A percentile compares a stretch with the other conserved stretches of the same genome.
These are phyloP conservation scores for Galaxea fascicularis DNA, from an alignment of 92 coral and sea anemone species.

Conservation along the genomic window DNA sequence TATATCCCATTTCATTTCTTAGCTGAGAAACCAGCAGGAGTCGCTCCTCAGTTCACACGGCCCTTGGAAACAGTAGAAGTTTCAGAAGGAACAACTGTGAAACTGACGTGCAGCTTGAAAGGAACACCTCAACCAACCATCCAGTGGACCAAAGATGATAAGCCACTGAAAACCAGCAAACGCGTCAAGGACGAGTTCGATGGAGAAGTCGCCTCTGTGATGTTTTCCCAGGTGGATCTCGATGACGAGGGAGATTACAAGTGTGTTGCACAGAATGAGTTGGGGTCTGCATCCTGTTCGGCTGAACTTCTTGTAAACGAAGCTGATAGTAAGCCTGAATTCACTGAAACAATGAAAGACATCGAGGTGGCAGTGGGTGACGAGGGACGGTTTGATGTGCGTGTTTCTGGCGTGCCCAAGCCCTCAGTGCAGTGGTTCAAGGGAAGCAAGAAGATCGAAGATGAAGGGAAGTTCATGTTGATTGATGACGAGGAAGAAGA, in stretches of 20 bases:
- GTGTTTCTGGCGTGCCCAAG: conserved; percentile 75
- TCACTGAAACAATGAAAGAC: conserved; percentile 70
- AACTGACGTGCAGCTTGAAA: conserved; percentile 63
- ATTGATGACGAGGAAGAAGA: conserved; percentile 72
- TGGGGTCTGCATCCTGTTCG: conserved; percentile 69
- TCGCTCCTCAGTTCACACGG: conserved; percentile 60
- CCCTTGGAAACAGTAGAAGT: conserved; percentile 67
- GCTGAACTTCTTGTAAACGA: conserved; percentile 82
- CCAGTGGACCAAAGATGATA: conserved; percentile 84
- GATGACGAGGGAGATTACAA: conserved; percentile 84
- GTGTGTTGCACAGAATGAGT: conserved; percentile 69
- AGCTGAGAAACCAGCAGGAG: conserved; percentile 73
- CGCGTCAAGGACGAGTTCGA: conserved; percentile 51
- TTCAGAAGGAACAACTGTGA: conserved; percentile 73
- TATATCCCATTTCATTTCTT: background rate
- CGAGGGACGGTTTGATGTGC: conserved; percentile 75
- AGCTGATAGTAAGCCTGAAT: conserved; percentile 64
- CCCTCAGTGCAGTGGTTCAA: conserved; percentile 85
- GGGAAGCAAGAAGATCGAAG: conserved; percentile 71
- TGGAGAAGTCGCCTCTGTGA: conserved; percentile 62
- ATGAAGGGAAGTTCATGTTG: conserved; percentile 72
- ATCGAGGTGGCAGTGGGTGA: conserved; percentile 59
- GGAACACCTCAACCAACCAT: conserved; percentile 82
- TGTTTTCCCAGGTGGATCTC: conserved; percentile 60
- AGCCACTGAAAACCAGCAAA: conserved; percentile 54